Base-by-base conservation (phyloP, 1,140 invertebrate species). In the Zaprionus capensis region DNA sequence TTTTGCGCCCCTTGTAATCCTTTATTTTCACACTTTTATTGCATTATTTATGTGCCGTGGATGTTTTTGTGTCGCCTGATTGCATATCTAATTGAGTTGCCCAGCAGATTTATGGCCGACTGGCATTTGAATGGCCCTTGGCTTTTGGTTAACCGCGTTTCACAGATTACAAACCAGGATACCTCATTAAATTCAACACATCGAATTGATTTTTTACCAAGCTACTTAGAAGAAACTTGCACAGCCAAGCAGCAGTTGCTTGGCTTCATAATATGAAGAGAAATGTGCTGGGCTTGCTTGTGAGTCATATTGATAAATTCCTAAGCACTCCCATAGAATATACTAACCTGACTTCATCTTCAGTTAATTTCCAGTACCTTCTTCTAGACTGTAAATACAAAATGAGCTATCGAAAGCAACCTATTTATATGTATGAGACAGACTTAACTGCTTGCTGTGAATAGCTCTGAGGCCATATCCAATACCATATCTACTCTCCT, bases 1-100 rank as follows among this genome's bases (percentile, higher is more conserved):
- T 65, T 66, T 57, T 49, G 22, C 57, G 53, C n/a, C 28, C 28
- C 28, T 31, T 31, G 15, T 55, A 53, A 57, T 67, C 65, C 63
- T 68, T 78, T 78, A 58, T 61, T 75, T 77, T 74, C 66, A 75
- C 76, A 76, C 63, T 69, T 77, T 78, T 69, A 74, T 70, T 80
- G 61, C 69, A 72, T 80, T 77, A 80, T 80, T 73, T 80, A 80
- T 80, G 65, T 65, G 71, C 56, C 58, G 38, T 44, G 61, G 65
- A 38, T 36, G 31, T 44, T 49, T 65, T 38, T 73, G 44, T 72
- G 68, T 55, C 59, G 57, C 57, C 53, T 31, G 78, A 78, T 80
- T 70, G 69, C 71, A 78, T 78, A 80, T 75, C 67, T 78, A 78
- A 80, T 80, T 80, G 78, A 78, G 75, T 78, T 74, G 66, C 57